Base-by-base conservation (phyloP, 2,888 invertebrate genomes). In the Rhaphigaster nebulosa region DNA sequence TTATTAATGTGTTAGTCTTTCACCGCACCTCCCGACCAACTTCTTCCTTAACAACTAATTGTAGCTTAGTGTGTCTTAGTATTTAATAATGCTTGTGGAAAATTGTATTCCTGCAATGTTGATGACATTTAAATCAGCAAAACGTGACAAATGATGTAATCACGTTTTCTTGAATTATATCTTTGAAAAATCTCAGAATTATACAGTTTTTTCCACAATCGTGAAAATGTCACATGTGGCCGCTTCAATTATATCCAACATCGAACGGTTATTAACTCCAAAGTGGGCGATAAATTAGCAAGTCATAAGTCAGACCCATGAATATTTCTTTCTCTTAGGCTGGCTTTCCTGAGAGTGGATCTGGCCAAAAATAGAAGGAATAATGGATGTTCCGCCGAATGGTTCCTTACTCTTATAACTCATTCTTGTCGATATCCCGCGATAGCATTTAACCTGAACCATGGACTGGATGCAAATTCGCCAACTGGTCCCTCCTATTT, bases 391-490 rank as follows among this genome's bases (percentile, higher is more conserved):
- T 76, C 29, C 29, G 1, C 8, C 60, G 60, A 65, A 29, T 29
- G 65, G 29, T 65, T 65, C 34, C 70, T 38, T 5, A 29, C 65
- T 65, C 65, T 65, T 80, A 45, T 45, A 84, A 84, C 50, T 84
- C 84, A 45, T 84, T 84, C n/a, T n/a, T 45, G 45, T n/a, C 84
- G 45, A 84, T 84, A 84, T 84, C 45, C 45, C n/a, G 45, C 45
- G 45, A 84, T 84, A 84, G 45, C 45, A 41, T 84, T 84, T 45
- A 41, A 4, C 45, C 45, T 26, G 80, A 26, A 10, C 80, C 80
- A 23, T 18, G 23, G 15, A 23, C n/a, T 26, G 45, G 45, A 45
- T 50, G 84, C 41, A 45, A 84, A 84, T 84, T 50, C 15, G 45
- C 84, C 84, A 84, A 5, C 5, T 84, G 84, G 84, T 50, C 45